Evolutionary conservation across 2,113 vertebrate species (phyloP).

Genomic region (Odocoileus hemionus): DNA sequence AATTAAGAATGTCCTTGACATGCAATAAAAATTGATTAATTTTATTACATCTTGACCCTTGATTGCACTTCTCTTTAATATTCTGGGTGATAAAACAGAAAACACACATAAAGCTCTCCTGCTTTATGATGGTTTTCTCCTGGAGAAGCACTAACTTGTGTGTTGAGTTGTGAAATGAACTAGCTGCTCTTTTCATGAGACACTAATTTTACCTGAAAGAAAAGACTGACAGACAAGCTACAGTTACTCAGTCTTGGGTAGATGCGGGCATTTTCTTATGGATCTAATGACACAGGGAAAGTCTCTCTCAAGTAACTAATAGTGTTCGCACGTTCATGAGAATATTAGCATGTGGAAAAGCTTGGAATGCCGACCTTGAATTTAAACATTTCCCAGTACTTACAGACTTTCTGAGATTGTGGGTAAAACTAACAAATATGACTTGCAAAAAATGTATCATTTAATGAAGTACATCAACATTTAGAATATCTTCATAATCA

Average conservation of each 20-base stretch:
- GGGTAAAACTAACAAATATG: neutral
- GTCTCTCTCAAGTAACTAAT: neutral
- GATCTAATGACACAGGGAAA: neutral
- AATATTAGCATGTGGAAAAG: neutral
- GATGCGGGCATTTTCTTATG: neutral
- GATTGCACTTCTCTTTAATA: neutral
- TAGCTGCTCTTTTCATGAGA: neutral
- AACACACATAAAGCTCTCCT: neutral
- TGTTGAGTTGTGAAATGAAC: neutral
- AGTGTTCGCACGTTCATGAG: neutral
- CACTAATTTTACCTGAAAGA: neutral
- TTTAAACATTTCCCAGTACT: neutral
- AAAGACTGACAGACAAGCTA: neutral
- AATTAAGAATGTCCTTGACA: neutral
- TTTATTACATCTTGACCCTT: neutral
- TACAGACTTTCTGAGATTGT: neutral
- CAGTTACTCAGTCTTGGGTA: neutral
- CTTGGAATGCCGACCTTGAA: neutral
- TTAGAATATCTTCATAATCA: neutral
- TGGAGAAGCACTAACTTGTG: neutral
- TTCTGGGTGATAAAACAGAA: neutral
- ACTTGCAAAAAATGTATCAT: neutral
- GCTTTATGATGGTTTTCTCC: neutral
- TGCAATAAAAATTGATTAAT: neutral
- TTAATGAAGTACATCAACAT: neutral